Conservation (phyloP, 2,888 invertebrate genomes). For the Hirtodrosophila alboralis region DNA sequence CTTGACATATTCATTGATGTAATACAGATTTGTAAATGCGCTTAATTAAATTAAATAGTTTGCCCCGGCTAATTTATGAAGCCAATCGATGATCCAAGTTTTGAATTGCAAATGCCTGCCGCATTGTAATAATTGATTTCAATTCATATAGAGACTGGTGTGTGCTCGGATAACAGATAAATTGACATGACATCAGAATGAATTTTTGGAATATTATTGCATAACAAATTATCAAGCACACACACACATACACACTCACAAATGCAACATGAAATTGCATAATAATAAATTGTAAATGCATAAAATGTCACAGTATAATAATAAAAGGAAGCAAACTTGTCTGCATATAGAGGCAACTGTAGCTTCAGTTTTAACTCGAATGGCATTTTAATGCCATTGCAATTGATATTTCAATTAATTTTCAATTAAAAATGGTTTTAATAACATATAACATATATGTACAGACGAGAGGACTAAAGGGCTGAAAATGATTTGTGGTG, state of each 20-base stretch:
- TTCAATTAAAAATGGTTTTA: constrained; percentile 71
- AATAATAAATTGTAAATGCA: constrained; percentile 61
- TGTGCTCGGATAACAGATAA: constrained; percentile 46
- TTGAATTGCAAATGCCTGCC: constrained; percentile 26
- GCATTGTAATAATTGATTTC: constrained; percentile 57
- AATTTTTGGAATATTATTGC: constrained; percentile 52
- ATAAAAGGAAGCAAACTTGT: constrained; percentile 28
- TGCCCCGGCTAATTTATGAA: constrained; percentile 59
- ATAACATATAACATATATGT: constrained; percentile 51
- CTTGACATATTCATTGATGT: constrained; percentile 27
- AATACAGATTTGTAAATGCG: constrained; percentile 53
- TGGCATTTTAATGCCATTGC: constrained; percentile 63
- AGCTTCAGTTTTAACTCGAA: constrained; percentile 25
- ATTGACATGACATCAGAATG: constrained; percentile 51
- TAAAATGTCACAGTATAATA: constrained; percentile 58
- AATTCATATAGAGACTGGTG: constrained; percentile 56
- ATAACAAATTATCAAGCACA: constrained; percentile 56
- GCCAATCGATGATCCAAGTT: constrained; percentile 43
- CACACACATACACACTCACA: constrained; percentile 13
- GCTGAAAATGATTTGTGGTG: constrained; percentile 28
- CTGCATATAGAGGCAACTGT: constrained; percentile 21
- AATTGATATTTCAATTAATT: constrained; percentile 76
- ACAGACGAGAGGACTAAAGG: constrained; percentile 17
- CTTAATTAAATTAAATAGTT: constrained; percentile 64
- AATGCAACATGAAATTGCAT: constrained; percentile 49